Conservation (phyloP, 2,797 vertebrate genomes). For the Nannoperca obscura region DNA sequence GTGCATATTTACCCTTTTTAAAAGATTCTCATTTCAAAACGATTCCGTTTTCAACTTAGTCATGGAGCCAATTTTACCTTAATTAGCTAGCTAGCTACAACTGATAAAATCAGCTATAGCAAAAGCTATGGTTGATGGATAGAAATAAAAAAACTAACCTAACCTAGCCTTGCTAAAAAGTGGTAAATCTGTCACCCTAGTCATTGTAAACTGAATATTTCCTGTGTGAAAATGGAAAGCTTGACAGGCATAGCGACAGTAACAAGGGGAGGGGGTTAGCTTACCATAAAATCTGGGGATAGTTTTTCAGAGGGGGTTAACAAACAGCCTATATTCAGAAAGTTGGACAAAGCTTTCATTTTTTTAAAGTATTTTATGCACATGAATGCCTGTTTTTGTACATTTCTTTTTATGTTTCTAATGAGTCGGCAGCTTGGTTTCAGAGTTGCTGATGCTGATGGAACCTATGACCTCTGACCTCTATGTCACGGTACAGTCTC, state of each 20-base stretch:
- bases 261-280: neutral
- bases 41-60: neutral
- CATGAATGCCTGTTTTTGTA: conserved; percentile 49
- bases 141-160: neutral
- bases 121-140: neutral
- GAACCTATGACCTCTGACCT: conserved; percentile 36
- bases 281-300: neutral
- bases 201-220: neutral
- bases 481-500: conserved; percentile 37
- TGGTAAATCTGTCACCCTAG: neutral
- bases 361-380: conserved; percentile 29
- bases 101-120: neutral
- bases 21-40: neutral
- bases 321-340: conserved; percentile 8
- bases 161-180: neutral
- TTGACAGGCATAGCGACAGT: neutral
- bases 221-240: neutral
- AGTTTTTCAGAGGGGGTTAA: neutral
- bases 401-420: conserved; percentile 23
- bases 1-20: neutral
- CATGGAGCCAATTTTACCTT: neutral
- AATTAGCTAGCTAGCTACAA: neutral
- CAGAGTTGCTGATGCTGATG: conserved; percentile 27
- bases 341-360: conserved; percentile 11
- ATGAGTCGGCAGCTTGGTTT: conserved; percentile 29